Percentiles rank a stretch among this genome's conserved stretches.
Evolutionary conservation across 2,113 vertebrate genomes (phyloP).

Genomic region (Apodemus speciosus): DNA sequence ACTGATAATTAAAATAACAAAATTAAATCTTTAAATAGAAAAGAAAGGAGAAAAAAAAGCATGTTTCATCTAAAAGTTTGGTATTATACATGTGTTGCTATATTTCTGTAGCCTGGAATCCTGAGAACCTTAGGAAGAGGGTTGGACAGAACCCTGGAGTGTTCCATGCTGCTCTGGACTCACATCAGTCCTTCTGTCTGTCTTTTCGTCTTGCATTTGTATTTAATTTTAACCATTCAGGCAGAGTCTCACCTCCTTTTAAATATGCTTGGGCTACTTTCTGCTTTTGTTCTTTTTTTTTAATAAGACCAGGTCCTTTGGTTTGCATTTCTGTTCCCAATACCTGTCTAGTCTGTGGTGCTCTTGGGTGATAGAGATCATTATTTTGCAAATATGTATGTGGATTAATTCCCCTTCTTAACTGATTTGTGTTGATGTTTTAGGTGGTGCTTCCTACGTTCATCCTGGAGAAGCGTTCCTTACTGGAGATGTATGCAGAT

Average conservation of each 20-base stretch:
- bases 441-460: conserved; percentile 99
- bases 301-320: neutral
- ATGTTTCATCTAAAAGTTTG: neutral
- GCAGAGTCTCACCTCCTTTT: conserved; percentile 32
- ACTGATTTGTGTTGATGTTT: conserved; percentile 43
- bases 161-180: neutral
- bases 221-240: conserved; percentile 5
- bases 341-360: neutral
- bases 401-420: neutral
- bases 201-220: neutral
- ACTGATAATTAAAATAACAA: neutral
- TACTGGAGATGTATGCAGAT: conserved; percentile 99
- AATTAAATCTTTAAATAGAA: neutral
- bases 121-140: neutral
- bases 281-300: neutral
- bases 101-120: neutral
- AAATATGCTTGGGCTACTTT: neutral
- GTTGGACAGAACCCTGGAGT: neutral
- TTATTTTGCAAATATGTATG: neutral
- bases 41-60: neutral
- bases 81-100: neutral
- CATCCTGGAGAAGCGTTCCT: conserved; percentile 97
- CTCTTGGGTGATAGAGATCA: neutral
- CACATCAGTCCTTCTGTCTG: neutral
- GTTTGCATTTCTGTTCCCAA: conserved; percentile 30